A percentile compares a stretch with the other conserved stretches of the same genome.
Conservation (phyloP, 64 coral and sea anemone species). For the Stylophora pistillata region DNA sequence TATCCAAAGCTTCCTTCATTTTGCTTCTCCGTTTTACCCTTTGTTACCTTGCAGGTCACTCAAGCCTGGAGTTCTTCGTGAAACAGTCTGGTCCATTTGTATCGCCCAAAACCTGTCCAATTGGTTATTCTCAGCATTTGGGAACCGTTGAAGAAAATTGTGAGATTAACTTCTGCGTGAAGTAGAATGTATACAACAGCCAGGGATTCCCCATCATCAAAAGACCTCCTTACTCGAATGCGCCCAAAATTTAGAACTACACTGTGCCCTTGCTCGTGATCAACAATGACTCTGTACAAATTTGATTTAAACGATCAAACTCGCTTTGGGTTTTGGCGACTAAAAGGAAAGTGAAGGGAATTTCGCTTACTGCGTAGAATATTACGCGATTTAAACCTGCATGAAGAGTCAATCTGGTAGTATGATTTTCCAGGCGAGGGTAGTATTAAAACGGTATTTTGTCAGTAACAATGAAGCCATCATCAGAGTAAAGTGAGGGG, state of each 20-base stretch:
- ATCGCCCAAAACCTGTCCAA: slow-evolving; percentile 85
- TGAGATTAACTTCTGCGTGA: slow-evolving; percentile 84
- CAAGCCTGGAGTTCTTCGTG: slow-evolving; percentile 35
- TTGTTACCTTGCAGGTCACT: not conserved
- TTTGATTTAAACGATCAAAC: slow-evolving; percentile 53
- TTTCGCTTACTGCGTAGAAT: not conserved
- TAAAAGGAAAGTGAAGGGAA: slow-evolving; percentile 34
- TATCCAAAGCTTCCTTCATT: not conserved
- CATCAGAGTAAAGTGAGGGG: not conserved
- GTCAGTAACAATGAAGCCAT: not conserved
- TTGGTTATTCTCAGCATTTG: slow-evolving; percentile 86
- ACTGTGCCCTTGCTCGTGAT: slow-evolving; percentile 71
- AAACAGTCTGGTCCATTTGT: slow-evolving; percentile 46
- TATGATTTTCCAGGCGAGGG: no score
- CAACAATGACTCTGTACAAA: slow-evolving; percentile 71
- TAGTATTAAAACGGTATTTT: no score
- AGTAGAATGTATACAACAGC: slow-evolving; percentile 52
- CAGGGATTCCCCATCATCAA: slow-evolving; percentile 69
- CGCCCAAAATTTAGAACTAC: slow-evolving; percentile 63
- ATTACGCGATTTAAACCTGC: not conserved
- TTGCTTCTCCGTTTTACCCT: not conserved
- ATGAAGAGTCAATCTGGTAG: no score
- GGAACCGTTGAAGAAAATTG: slow-evolving; percentile 83
- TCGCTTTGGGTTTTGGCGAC: slow-evolving; percentile 65
- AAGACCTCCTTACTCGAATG: slow-evolving; percentile 70